Conservation (phyloP, 2,888 invertebrate genomes). For the Morpho helenor region DNA sequence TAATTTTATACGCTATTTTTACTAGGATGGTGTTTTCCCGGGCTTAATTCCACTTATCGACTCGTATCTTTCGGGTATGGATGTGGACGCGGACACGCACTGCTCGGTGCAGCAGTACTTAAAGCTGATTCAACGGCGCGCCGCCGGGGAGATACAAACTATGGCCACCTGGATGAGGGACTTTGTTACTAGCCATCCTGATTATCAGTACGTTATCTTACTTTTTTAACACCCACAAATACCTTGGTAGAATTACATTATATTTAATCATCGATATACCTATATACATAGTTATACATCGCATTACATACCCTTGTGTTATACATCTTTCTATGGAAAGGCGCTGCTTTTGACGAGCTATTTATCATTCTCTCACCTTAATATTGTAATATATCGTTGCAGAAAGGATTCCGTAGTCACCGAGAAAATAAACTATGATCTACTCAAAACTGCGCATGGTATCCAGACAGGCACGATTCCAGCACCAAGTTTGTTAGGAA, state of each 20-base stretch:
- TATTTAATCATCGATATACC: too few relatives aligned
- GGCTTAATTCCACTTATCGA: constrained; percentile 96
- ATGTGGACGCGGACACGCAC: constrained; percentile 98
- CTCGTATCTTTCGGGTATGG: constrained; percentile 95
- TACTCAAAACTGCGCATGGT: constrained; percentile 86
- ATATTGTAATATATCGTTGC: constrained; percentile 30
- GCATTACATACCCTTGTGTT: too few relatives aligned
- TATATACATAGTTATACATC: too few relatives aligned
- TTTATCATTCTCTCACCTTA: too few relatives aligned
- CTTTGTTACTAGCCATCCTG: constrained; percentile 92
- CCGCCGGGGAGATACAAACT: constrained; percentile 93
- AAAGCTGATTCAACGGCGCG: constrained; percentile 92
- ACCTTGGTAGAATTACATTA: too few relatives aligned
- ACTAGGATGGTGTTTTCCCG: constrained; percentile 91
- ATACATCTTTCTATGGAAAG: too few relatives aligned
- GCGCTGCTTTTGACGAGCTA: too few relatives aligned
- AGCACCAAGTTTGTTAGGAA: constrained; percentile 88
- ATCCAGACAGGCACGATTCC: constrained; percentile 85
- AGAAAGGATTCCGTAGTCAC: constrained; percentile 94
- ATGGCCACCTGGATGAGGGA: constrained; percentile 97
- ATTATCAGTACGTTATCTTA: constrained; percentile 86
- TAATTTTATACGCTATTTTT: too few relatives aligned
- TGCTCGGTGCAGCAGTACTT: constrained; percentile 98
- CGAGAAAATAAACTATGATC: constrained; percentile 94
- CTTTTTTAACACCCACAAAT: not conserved